Conservation (phyloP, 1,140 invertebrate species). For the Cydia amplana region DNA sequence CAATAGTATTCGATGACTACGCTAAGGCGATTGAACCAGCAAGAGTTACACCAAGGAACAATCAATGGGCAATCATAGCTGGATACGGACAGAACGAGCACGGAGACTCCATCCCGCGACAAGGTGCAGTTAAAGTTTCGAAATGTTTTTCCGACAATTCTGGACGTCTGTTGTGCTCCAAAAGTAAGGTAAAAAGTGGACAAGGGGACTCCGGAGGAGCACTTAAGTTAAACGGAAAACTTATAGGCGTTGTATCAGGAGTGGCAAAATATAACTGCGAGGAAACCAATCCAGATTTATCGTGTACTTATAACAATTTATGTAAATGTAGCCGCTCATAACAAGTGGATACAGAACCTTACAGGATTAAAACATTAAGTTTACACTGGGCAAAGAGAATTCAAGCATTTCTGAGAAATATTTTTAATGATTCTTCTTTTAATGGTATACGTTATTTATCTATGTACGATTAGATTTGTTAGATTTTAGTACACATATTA, state of each 20-base stretch:
- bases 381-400: no score
- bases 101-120: slow-evolving; percentile 14
- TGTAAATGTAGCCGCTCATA: slow-evolving; percentile 33
- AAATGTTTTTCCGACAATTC: slow-evolving; percentile 28
- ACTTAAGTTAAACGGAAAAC: slow-evolving; percentile 31
- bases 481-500: not conserved
- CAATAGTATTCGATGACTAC: slow-evolving; percentile 35
- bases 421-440: no score
- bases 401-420: no score
- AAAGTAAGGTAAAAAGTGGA: slow-evolving; percentile 35
- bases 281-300: slow-evolving; percentile 25
- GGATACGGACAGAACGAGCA: slow-evolving; percentile 39
- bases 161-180: slow-evolving; percentile 35
- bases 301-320: slow-evolving; percentile 39
- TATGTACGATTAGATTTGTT: no score
- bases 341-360: slow-evolving; percentile 35
- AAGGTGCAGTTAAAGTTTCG: slow-evolving; percentile 35
- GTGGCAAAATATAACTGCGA: not conserved
- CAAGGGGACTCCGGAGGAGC: slow-evolving; percentile 44
- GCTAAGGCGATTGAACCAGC: slow-evolving; percentile 36
- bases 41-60: not conserved
- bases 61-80: slow-evolving; percentile 38
- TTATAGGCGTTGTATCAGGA: slow-evolving; percentile 37
- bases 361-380: not conserved
- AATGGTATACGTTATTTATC: no score